Evolutionary conservation across 1,140 invertebrate species (phyloP).

Genomic region (Zaprionus africanus): DNA sequence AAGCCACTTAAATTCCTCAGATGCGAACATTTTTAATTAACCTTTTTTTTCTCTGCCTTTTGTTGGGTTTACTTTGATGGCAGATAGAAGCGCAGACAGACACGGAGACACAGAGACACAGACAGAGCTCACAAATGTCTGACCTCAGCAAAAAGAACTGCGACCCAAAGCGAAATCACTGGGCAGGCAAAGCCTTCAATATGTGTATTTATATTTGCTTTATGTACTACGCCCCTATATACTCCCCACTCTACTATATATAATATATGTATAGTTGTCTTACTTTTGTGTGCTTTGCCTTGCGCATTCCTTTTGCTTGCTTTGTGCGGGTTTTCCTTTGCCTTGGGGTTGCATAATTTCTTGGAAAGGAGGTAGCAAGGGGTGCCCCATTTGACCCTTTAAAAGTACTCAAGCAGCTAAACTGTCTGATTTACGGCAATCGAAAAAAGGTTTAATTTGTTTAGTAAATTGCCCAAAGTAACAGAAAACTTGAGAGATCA

Average conservation of each 20-base stretch:
- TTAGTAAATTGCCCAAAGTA: neutral
- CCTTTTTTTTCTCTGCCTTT: slow-evolving; percentile 30
- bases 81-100: too few species aligned
- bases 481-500: neutral
- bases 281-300: slow-evolving; percentile 8
- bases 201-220: slow-evolving; percentile 17
- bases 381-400: neutral
- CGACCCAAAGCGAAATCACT: slow-evolving; percentile 28
- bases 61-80: slow-evolving; percentile 22
- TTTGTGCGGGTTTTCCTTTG: slow-evolving; percentile 16
- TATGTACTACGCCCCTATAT: neutral
- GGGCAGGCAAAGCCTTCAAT: slow-evolving; percentile 26
- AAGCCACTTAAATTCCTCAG: slow-evolving; percentile 20
- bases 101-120: too few species aligned
- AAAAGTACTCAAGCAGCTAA: neutral
- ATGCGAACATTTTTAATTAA: slow-evolving; percentile 38
- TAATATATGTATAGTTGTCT: slow-evolving; percentile 11
- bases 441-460: neutral
- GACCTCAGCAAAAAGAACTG: slow-evolving; percentile 22
- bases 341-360: slow-evolving; percentile 35
- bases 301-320: slow-evolving; percentile 12
- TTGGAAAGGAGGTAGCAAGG: neutral
- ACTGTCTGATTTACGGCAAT: too few species aligned
- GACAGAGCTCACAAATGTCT: slow-evolving; percentile 7
- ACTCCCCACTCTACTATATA: neutral